Conservation (phyloP, 1,140 invertebrate genomes). For the Drosophila pseudoananassae region DNA sequence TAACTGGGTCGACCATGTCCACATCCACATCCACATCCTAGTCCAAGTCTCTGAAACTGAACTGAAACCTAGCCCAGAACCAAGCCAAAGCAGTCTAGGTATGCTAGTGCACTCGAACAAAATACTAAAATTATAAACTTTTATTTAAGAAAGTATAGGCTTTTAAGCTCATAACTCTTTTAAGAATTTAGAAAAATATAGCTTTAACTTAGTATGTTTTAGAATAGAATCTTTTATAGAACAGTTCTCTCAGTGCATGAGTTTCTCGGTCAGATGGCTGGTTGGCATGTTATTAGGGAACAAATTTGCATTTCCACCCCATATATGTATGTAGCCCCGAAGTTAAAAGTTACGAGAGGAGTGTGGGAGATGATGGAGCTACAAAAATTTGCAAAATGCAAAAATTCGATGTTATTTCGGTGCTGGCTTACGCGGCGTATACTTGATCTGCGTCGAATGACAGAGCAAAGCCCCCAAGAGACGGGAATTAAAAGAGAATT, state of each 20-base stretch:
- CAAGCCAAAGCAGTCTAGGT: background rate
- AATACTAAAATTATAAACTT: no score
- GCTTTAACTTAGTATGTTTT: background rate
- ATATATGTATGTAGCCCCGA: background rate
- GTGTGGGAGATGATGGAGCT: background rate
- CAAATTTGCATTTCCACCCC: slow-evolving; percentile 33
- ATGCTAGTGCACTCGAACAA: background rate
- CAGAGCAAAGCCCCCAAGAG: background rate
- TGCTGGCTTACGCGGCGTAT: slow-evolving; percentile 38
- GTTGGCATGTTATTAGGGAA: slow-evolving; percentile 42
- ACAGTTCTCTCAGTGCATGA: slow-evolving; percentile 1
- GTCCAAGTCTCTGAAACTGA: background rate
- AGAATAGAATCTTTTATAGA: background rate
- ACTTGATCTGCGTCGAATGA: slow-evolving; percentile 24
- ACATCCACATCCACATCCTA: slow-evolving; percentile 20
- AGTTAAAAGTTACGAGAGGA: slow-evolving; percentile 8
- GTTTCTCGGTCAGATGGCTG: slow-evolving; percentile 20
- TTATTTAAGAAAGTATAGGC: no score
- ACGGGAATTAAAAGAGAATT: background rate
- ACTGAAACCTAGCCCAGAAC: slow-evolving; percentile 3
- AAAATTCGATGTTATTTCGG: slow-evolving; percentile 35
- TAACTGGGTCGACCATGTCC: slow-evolving; percentile 62
- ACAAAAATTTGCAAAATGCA: slow-evolving; percentile 35
- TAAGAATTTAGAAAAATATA: no score
- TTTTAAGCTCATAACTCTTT: no score